Evolutionary conservation across 2,888 invertebrate species (phyloP).

Genomic region (Sphinx pinastri): DNA sequence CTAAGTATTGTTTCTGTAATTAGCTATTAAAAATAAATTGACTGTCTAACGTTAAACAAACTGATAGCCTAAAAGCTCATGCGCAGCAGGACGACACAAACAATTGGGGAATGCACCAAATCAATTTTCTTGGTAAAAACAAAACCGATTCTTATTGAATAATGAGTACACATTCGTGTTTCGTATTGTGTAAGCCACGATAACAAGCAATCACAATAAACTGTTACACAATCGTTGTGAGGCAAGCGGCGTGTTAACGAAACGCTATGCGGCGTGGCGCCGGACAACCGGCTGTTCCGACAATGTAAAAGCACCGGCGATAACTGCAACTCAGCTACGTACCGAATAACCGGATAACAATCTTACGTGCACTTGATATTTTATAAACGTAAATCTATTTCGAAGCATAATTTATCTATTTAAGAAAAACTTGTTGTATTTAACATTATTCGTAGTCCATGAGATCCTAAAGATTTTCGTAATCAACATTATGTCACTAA

Average conservation of each 20-base stretch:
- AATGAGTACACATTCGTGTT: background rate
- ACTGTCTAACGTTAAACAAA: too few species aligned
- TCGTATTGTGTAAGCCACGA: background rate
- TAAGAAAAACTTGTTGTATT: too few species aligned
- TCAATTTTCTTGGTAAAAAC: background rate
- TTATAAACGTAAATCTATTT: too few species aligned
- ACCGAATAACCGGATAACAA: background rate
- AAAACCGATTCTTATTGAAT: background rate
- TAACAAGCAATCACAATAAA: conserved; percentile 11
- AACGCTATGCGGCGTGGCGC: conserved; percentile 1
- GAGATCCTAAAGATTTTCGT: too few species aligned
- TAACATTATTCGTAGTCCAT: too few species aligned
- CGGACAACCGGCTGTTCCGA: background rate
- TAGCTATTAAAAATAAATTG: background rate
- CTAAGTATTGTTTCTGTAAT: background rate
- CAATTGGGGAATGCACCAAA: background rate
- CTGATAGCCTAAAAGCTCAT: too few species aligned
- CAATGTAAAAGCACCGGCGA: conserved; percentile 5
- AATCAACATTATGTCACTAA: too few species aligned
- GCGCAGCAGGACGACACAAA: too few species aligned
- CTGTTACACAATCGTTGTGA: conserved; percentile 11
- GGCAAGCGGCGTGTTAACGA: background rate
- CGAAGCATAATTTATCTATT: too few species aligned
- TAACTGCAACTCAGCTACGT: background rate
- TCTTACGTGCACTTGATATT: background rate